Conservation (phyloP, 2,797 vertebrate species). For the Oreortyx pictus region DNA sequence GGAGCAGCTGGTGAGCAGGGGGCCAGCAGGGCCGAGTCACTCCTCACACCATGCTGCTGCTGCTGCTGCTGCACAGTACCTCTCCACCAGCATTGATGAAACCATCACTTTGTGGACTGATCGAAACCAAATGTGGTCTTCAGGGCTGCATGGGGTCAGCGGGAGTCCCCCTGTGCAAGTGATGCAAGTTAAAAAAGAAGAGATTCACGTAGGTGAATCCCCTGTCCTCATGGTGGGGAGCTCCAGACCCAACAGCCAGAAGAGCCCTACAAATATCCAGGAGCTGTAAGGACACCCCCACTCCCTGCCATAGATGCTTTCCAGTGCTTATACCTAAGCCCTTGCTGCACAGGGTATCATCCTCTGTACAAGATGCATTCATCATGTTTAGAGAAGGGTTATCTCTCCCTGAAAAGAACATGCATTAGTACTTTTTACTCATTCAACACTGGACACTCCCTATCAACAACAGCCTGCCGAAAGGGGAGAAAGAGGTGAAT, state of each 20-base stretch:
- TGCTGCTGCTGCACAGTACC: rapidly evolving
- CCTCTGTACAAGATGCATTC: constrained; percentile 77
- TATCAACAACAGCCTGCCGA: constrained; percentile 88
- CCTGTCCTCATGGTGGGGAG: rapidly evolving
- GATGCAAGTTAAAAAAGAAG: neutral
- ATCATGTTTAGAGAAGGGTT: constrained; percentile 87
- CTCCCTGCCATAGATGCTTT: neutral
- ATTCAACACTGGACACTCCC: constrained; percentile 89
- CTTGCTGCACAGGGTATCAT: constrained; percentile 56
- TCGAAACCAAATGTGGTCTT: neutral
- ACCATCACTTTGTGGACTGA: neutral
- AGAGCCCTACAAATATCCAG: neutral
- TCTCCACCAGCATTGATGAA: rapidly evolving
- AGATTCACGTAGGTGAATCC: rapidly evolving
- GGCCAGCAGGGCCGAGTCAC: neutral
- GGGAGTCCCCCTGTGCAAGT: neutral
- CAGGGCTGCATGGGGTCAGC: neutral
- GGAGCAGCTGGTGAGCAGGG: constrained; percentile 80
- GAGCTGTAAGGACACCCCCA: neutral
- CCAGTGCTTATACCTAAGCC: constrained; percentile 24
- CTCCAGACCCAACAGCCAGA: neutral
- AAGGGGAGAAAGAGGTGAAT: constrained; percentile 80
- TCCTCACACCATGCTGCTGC: rapidly evolving
- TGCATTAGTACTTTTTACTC: constrained; percentile 92
- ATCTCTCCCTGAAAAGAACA: constrained; percentile 83